phyloP scores from a whole-genome alignment of 37 sponge, comb jelly and placozoan species.

The Mnemiopsis leidyi region DNA sequence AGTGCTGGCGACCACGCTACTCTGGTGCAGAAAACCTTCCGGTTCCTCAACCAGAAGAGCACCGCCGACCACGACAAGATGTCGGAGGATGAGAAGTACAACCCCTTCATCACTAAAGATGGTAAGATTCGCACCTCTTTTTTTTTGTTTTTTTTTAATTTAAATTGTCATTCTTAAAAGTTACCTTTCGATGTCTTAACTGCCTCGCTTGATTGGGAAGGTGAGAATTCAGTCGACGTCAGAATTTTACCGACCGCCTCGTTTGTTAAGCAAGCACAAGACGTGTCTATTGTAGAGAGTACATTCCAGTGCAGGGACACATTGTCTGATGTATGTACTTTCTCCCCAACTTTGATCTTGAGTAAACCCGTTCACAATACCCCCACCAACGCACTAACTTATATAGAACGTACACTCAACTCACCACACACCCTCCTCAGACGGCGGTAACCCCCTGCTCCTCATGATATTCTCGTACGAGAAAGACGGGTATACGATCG shows the following conservation, averaged over 20 bases:
- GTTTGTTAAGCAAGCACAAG: too few relatives aligned
- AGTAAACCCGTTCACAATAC: not conserved
- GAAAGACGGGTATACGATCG: slow-evolving; percentile 22
- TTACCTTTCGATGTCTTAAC: too few relatives aligned
- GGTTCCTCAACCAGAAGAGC: slow-evolving; percentile 61
- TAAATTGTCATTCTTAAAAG: too few relatives aligned
- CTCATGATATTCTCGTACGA: slow-evolving; percentile 60
- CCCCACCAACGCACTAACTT: not conserved
- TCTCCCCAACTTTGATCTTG: too few relatives aligned
- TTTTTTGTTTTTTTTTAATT: too few relatives aligned
- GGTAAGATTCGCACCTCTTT: slow-evolving; percentile 14
- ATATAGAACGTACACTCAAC: not conserved
- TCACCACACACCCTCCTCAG: not conserved
- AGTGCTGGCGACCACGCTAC: not conserved
- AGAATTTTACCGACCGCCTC: too few relatives aligned
- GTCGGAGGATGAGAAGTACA: slow-evolving; percentile 49
- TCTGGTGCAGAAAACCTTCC: slow-evolving; percentile 16
- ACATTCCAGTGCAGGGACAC: too few relatives aligned
- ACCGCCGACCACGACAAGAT: not conserved
- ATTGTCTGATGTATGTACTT: too few relatives aligned
- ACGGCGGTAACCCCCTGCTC: slow-evolving; percentile 34
- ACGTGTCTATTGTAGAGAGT: too few relatives aligned
- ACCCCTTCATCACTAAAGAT: slow-evolving; percentile 30
- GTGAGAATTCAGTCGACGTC: too few relatives aligned
- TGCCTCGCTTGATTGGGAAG: too few relatives aligned